Conservation (phyloP, 1,140 invertebrate species). For the Drosophila quadrilineata region DNA sequence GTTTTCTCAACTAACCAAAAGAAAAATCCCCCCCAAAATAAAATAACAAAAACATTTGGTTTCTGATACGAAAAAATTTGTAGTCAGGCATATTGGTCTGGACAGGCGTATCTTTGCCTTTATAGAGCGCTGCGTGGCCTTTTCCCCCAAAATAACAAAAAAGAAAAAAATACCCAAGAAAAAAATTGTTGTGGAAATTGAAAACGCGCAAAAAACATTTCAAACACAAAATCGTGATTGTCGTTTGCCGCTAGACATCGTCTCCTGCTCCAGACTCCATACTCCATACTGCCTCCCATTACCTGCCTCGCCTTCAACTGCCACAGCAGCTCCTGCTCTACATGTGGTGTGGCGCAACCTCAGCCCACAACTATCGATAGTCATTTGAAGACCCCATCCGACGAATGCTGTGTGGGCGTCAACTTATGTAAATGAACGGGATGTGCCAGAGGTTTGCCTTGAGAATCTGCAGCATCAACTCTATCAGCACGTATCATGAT, state of each 20-base stretch:
- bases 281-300: too few relatives aligned
- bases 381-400: slow-evolving; percentile 11
- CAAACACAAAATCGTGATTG: slow-evolving; percentile 76
- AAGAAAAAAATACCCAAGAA: slow-evolving; percentile 15
- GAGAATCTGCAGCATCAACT: too few relatives aligned
- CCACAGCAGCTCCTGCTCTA: not conserved
- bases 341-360: not conserved
- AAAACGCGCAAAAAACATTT: slow-evolving; percentile 75
- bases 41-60: slow-evolving; percentile 36
- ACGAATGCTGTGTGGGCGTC: slow-evolving; percentile 19
- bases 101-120: slow-evolving; percentile 36
- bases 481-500: too few relatives aligned
- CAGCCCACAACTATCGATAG: slow-evolving; percentile 4
- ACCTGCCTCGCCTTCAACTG: too few relatives aligned
- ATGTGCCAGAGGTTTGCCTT: slow-evolving; percentile 14
- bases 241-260: slow-evolving; percentile 74
- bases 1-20: slow-evolving; percentile 34
- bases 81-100: slow-evolving; percentile 26
- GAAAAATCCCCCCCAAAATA: slow-evolving; percentile 20
- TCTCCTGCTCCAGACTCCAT: too few relatives aligned
- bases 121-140: slow-evolving; percentile 51
- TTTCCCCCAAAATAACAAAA: slow-evolving; percentile 32
- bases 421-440: slow-evolving; percentile 14
- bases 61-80: slow-evolving; percentile 9
- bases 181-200: slow-evolving; percentile 67